Evolutionary conservation across 2,888 invertebrate species (phyloP), one percentile per base, ranked within the genome.

Genomic region (Sarcophaga variegata): DNA sequence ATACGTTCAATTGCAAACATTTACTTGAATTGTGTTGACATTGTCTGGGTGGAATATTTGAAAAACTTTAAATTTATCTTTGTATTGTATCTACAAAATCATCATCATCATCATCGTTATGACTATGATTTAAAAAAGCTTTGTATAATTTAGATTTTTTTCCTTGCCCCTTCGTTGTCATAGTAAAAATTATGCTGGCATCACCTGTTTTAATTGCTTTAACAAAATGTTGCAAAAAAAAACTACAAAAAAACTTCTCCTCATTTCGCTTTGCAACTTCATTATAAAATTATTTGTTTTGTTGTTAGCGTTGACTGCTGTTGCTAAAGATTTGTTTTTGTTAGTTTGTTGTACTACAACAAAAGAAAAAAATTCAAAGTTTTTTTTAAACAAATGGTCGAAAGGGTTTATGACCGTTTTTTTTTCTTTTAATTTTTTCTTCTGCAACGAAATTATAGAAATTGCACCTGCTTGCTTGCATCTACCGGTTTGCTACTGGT

Each of bases 11-110:
- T 54, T 54, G 54, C 69, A 84, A 71, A 80, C 37, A 76, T 84
- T 84, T 80, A 80, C 70, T 79, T 78, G 60, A 80, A 80, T 84
- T 71, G 60, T 80, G 84, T 80, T 84, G 84, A 84, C 75, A 80
- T 76, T 80, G 84, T 80, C 76, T 80, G 66, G 17, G 22, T 37
- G 37, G 37, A 80, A 70, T 14, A 63, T 54, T 54, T 76, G 60
- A 45, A n/a, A 59, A 63, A 74, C 8, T 14, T 20, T 14, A 37
- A 54, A 2, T 54, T 14, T 14, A 54, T 54, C 54, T 54, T 8
- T 37, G 37, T 37, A 37, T 37, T 37, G 37, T 37, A 37, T 8
- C 54, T 54, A 59, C 47, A 75, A 77, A 60, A 5, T 60, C 60
- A 12, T 25, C 69, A 27, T 62, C 64, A 67, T 25, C 64, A 67